phyloP scores from a whole-genome alignment of 2,113 vertebrate species.

The Notothenia coriiceps region DNA sequence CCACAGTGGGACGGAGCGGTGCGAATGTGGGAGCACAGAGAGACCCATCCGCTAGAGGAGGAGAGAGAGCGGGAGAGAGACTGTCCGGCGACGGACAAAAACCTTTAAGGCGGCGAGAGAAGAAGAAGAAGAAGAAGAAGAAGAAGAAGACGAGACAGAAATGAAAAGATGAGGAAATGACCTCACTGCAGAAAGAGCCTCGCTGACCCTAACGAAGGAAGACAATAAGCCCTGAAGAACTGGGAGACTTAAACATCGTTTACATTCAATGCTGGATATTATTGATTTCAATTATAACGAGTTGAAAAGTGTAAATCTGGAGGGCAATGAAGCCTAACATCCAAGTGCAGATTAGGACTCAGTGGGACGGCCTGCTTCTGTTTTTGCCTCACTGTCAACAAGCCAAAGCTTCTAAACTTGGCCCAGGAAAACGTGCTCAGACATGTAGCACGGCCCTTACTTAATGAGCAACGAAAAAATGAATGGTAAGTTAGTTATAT shows the following conservation, averaged over 20 bases:
- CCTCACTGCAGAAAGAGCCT: constrained; percentile 8
- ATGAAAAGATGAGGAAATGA: constrained; percentile 26
- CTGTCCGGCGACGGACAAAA: not conserved
- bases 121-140: not conserved
- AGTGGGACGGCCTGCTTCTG: not conserved
- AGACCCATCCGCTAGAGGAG: constrained; percentile 87
- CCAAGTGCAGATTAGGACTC: constrained; percentile 1
- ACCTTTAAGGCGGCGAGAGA: not conserved
- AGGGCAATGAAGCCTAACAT: constrained; percentile 28
- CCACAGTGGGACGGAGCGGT: constrained; percentile 91
- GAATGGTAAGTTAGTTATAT: constrained; percentile 26
- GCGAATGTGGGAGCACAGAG: constrained; percentile 90
- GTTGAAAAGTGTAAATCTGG: constrained; percentile 46
- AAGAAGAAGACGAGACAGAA: not conserved
- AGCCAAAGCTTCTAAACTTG: constrained; percentile 35
- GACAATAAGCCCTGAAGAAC: constrained; percentile 31
- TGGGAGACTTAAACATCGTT: constrained; percentile 44
- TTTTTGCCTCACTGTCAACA: constrained; percentile 24
- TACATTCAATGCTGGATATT: constrained; percentile 58
- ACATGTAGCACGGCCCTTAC: constrained; percentile 17
- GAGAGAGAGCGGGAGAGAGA: constrained; percentile 72
- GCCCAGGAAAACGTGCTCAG: constrained; percentile 26
- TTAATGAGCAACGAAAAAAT: constrained; percentile 18
- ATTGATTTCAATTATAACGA: constrained; percentile 43
- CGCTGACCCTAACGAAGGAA: constrained; percentile 14